phyloP scores from a whole-genome alignment of 2,888 invertebrate genomes.

The Pyrrhosoma nymphula region DNA sequence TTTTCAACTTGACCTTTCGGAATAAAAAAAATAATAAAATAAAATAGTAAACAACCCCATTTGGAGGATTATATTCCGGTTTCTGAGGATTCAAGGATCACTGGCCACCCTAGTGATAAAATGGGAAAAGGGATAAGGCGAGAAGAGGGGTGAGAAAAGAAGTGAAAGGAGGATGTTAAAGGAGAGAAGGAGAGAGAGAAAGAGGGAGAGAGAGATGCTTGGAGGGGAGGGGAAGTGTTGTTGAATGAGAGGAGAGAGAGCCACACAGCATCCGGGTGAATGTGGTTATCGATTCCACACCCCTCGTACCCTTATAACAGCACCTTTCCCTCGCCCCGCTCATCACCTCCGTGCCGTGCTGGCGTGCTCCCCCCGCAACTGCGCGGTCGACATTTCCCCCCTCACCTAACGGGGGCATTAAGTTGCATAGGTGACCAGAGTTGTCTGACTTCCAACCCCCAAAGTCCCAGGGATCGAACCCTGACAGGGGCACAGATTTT shows the following conservation, averaged over 20 bases:
- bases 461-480: no score
- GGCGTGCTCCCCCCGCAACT: background rate
- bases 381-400: background rate
- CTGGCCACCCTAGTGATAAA: no score
- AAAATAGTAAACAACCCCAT: no score
- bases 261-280: constrained; percentile 43
- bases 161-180: background rate
- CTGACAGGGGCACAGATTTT: no score
- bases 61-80: no score
- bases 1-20: no score
- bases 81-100: no score
- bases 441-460: no score
- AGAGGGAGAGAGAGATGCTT: background rate
- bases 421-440: no score
- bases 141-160: background rate
- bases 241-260: background rate
- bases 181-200: background rate
- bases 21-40: no score
- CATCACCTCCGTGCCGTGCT: background rate
- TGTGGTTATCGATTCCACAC: constrained; percentile 43
- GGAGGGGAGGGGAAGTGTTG: background rate
- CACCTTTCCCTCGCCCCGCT: background rate
- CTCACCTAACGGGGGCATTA: no score
- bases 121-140: background rate
- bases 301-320: background rate